These are phyloP conservation scores for Trachythela sp. DNA, from an alignment of 64 coral and sea anemone genomes.

Conservation along the genomic window DNA sequence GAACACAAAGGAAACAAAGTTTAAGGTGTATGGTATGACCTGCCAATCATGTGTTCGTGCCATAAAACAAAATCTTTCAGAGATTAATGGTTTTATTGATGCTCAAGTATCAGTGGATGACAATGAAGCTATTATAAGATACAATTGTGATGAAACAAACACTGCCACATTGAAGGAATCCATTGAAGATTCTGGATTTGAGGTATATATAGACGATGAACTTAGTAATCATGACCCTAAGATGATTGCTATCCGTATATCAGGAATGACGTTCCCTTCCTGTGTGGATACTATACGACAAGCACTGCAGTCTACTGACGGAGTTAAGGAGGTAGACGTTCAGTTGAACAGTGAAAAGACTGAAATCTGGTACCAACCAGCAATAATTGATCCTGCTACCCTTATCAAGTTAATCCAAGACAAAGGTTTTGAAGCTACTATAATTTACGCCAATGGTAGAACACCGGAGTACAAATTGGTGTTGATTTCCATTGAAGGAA, in stretches of 20 bases:
- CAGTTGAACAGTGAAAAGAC: slow-evolving; percentile 9
- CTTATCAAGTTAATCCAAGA: not conserved
- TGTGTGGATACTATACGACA: not conserved
- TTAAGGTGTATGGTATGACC: slow-evolving; percentile 14
- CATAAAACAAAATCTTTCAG: not conserved
- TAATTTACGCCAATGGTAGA: not conserved
- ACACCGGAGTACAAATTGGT: not conserved
- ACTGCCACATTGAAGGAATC: not conserved
- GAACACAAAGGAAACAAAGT: not conserved
- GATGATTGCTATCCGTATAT: not conserved
- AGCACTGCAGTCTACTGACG: not conserved
- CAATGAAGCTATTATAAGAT: not conserved
- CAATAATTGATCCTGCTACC: not conserved
- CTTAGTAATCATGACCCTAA: not conserved
- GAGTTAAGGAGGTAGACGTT: not conserved
- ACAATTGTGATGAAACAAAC: not conserved
- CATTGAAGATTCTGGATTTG: slow-evolving; percentile 14
- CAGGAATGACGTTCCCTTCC: not conserved
- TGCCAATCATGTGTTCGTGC: slow-evolving; percentile 9
- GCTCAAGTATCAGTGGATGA: not conserved
- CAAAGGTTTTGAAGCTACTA: not conserved
- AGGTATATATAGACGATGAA: not conserved
- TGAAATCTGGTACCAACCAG: not conserved
- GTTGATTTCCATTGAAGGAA: not conserved
- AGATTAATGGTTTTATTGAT: not conserved